These are phyloP conservation scores for Buathra laborator DNA, from an alignment of 2,888 invertebrate species.

Conservation along the genomic window DNA sequence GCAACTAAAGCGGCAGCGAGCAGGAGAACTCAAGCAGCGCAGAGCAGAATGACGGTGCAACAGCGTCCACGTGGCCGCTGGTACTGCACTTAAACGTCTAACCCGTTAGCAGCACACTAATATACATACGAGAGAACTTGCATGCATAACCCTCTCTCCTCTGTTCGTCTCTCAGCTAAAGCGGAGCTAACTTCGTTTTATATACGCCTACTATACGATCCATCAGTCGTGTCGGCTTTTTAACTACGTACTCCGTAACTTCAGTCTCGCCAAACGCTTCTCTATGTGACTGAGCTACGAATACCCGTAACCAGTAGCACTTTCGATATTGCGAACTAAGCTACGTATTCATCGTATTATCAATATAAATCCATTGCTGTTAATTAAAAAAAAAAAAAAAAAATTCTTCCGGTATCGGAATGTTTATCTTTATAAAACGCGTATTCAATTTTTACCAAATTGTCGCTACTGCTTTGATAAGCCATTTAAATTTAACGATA, in stretches of 20 bases:
- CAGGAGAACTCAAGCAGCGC: constrained; percentile 50
- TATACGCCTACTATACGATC: constrained; percentile 35
- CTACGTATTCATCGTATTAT: too few relatives aligned
- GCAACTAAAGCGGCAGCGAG: constrained; percentile 17
- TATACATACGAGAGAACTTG: not conserved
- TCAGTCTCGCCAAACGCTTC: constrained; percentile 13
- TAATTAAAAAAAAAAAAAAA: too few relatives aligned
- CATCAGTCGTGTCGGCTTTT: constrained; percentile 38
- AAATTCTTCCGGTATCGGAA: too few relatives aligned
- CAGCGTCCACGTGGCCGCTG: constrained; percentile 66
- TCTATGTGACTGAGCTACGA: not conserved
- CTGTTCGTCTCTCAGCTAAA: too few relatives aligned
- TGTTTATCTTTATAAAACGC: too few relatives aligned
- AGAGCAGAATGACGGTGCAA: constrained; percentile 64
- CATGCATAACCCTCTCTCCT: not conserved
- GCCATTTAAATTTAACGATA: too few relatives aligned
- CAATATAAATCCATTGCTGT: too few relatives aligned
- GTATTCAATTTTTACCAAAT: too few relatives aligned
- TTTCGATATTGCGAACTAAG: constrained; percentile 28
- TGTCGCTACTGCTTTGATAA: too few relatives aligned
- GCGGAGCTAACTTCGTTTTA: not conserved
- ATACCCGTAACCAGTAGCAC: constrained; percentile 1
- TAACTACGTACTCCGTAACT: constrained; percentile 15
- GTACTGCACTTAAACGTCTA: constrained; percentile 53
- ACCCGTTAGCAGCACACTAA: constrained; percentile 38